Evolutionary conservation across 2,888 invertebrate species (phyloP).

Genomic region (Aleiodes alternator): DNA sequence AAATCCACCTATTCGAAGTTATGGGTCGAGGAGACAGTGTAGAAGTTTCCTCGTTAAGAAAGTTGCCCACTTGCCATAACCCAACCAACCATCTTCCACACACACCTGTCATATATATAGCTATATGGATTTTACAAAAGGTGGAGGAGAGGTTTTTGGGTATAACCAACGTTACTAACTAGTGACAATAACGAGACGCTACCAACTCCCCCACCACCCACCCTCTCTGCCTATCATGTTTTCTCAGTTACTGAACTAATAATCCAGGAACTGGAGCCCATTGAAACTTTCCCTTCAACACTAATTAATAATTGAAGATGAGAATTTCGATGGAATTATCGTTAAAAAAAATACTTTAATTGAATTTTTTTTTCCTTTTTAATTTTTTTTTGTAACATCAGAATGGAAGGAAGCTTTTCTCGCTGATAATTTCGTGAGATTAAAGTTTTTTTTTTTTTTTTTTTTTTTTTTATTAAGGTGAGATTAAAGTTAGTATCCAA

Average conservation of each 20-base stretch:
- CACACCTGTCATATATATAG: constrained; percentile 24
- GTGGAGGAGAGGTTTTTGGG: constrained; percentile 20
- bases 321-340: too few species aligned
- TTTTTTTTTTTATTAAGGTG: too few species aligned
- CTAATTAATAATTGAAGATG: constrained; percentile 12
- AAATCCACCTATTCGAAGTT: constrained; percentile 6
- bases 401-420: too few species aligned
- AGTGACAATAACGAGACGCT: constrained; percentile 28
- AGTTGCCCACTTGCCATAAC: constrained; percentile 49
- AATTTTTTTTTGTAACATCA: too few species aligned
- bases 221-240: constrained; percentile 3
- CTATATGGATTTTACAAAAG: constrained; percentile 19
- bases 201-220: too few species aligned
- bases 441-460: too few species aligned
- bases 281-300: constrained; percentile 3
- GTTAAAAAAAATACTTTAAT: neutral
- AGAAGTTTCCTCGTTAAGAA: constrained; percentile 62
- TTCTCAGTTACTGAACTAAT: constrained; percentile 14
- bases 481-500: too few species aligned
- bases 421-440: too few species aligned
- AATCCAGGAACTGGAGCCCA: constrained; percentile 1
- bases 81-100: neutral
- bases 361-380: neutral
- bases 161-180: constrained; percentile 17
- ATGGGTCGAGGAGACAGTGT: constrained; percentile 34